These are phyloP conservation scores for Sterrhoptilus dennistouni DNA, from an alignment of 2,113 vertebrate genomes.

Conservation along the genomic window DNA sequence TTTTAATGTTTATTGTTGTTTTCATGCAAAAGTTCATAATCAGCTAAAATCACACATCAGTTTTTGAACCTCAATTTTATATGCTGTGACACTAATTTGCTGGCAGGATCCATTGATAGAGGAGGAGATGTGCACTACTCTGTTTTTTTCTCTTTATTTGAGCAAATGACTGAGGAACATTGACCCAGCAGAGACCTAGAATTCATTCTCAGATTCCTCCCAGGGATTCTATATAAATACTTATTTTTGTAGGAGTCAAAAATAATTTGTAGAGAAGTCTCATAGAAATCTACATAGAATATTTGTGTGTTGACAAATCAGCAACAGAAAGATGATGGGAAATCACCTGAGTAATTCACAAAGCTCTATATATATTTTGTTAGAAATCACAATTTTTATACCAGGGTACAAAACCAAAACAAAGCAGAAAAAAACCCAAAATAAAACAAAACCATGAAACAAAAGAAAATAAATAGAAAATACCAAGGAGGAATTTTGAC, in stretches of 20 bases:
- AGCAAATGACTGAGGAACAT: background rate
- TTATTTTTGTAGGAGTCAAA: background rate
- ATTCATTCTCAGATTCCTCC: background rate
- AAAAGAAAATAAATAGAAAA: background rate
- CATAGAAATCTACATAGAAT: background rate
- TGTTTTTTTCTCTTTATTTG: background rate
- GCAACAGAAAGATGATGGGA: background rate
- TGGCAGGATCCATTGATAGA: background rate
- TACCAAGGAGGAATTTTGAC: background rate
- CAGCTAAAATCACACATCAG: background rate
- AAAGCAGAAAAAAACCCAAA: background rate
- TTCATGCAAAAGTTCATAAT: background rate
- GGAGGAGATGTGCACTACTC: background rate
- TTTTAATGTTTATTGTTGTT: background rate
- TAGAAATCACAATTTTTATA: background rate
- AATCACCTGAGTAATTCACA: background rate
- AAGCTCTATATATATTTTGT: background rate
- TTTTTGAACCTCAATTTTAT: background rate
- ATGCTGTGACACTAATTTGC: background rate
- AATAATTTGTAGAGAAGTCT: background rate
- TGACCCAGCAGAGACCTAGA: background rate
- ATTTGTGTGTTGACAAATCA: background rate
- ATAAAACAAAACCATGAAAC: background rate
- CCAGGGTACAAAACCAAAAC: rapidly evolving
- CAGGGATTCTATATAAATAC: background rate